Conservation (phyloP, 2,888 invertebrate species). For the Cephus rjabovi region DNA sequence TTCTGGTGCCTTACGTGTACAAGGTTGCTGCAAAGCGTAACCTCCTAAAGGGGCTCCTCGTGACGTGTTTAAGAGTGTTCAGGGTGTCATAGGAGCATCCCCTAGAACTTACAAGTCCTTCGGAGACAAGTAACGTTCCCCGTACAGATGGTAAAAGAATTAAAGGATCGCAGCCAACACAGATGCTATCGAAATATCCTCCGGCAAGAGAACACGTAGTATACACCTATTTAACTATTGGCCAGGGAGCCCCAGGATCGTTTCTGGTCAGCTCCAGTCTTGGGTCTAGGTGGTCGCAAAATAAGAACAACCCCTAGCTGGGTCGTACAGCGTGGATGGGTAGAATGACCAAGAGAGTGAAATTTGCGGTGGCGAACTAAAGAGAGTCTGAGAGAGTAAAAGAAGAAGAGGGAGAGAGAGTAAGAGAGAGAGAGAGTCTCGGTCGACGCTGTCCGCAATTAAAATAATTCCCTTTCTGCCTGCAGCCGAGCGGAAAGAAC, state of each 20-base stretch:
- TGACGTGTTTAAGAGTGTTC: slow-evolving; percentile 45
- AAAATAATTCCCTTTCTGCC: slow-evolving; percentile 68
- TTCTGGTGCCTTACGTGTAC: slow-evolving; percentile 35
- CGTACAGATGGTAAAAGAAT: background rate
- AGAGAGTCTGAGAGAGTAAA: slow-evolving; percentile 30
- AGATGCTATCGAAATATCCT: background rate
- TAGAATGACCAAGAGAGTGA: slow-evolving; percentile 34
- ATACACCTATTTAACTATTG: background rate
- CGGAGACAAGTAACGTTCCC: background rate
- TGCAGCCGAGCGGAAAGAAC: slow-evolving; percentile 67
- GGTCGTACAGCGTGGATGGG: background rate
- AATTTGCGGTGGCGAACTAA: slow-evolving; percentile 21
- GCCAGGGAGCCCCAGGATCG: background rate
- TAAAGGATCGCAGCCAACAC: background rate
- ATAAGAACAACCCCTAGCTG: background rate
- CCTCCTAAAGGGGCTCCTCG: slow-evolving; percentile 38
- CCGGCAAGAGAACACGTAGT: background rate
- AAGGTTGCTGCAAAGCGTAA: slow-evolving; percentile 23
- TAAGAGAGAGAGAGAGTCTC: slow-evolving; percentile 48
- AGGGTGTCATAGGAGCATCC: slow-evolving; percentile 31
- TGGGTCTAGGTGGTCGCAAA: background rate
- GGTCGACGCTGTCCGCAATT: slow-evolving; percentile 66
- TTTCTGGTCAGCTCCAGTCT: background rate
- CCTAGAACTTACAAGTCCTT: background rate
- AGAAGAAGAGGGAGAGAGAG: slow-evolving; percentile 22